Percentiles rank a stretch among this genome's conserved stretches.
These are phyloP conservation scores for Pogonomyrmex barbatus DNA, from an alignment of 1,140 invertebrate genomes.

Conservation along the genomic window DNA sequence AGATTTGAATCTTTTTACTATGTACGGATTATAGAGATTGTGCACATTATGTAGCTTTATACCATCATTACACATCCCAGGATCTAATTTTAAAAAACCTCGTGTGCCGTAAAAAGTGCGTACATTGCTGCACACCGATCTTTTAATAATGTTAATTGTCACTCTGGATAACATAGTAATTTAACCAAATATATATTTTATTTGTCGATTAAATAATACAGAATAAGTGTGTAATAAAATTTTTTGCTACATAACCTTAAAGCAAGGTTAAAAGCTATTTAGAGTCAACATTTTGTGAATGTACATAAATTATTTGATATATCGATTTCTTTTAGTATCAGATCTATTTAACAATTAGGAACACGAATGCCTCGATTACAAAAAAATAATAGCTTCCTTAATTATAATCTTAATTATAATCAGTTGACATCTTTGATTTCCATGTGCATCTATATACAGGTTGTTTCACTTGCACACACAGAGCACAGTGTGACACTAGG, in stretches of 20 bases:
- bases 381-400: neutral
- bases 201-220: neutral
- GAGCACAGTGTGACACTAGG: too few species aligned
- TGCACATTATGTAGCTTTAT: neutral
- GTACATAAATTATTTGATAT: too few species aligned
- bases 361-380: neutral
- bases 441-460: too few species aligned
- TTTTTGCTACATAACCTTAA: too few species aligned
- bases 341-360: neutral
- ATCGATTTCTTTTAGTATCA: neutral
- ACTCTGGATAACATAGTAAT: constrained; percentile 33
- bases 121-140: neutral
- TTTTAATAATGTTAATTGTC: constrained; percentile 35
- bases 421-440: too few species aligned
- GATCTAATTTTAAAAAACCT: neutral
- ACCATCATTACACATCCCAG: neutral
- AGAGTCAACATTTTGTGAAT: too few species aligned
- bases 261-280: too few species aligned
- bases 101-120: neutral
- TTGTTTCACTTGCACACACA: too few species aligned
- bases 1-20: constrained; percentile 40
- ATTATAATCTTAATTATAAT: neutral
- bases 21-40: neutral
- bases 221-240: neutral
- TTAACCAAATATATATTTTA: neutral